Evolutionary conservation across 1,140 invertebrate species (phyloP), one percentile per base, ranked within the genome.

Genomic region (Heliothis virescens): DNA sequence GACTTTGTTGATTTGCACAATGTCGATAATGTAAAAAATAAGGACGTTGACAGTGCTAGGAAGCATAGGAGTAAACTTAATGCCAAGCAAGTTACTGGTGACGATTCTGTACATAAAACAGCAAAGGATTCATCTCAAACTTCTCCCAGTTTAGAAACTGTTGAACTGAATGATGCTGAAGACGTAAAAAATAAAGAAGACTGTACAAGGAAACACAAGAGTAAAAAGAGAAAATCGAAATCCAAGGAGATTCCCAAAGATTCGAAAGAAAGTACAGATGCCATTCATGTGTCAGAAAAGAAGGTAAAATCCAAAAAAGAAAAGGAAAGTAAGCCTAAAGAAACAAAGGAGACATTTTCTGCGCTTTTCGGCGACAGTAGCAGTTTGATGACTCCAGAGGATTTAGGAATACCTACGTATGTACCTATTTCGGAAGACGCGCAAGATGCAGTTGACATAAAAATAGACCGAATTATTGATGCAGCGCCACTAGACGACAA

Each of bases 361-460:
- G 93, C 93, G 29, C 82, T 94, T 15, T 94, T 94, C 86, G 92
- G 91, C 18, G 93, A 94, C 18, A 91, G 87, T 72, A 91, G 79
- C 69, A 94, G 93, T 84, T 86, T 94, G 73, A 93, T 94, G 79
- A 91, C 90, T 21, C 92, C 90, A 10, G 91, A 91, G 73, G 93
- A 94, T 84, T 88, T 94, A 79, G 91, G 90, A 29, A 79, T 94
- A 47, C 72, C 69, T 21, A 0, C 73, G 15, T 91, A 87, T 83
- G 47, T 82, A 65, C 85, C 88, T 0, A 86, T 90, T 12, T 89
- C 86, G 83, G 91, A 92, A 76, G 89, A 94, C 47, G 91, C 91
- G 3, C 88, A 91, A 83, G 91, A 91, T 80, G 91, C 88, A 21
- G 81, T 90, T 47, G 88, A 91, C 79, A 21, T 83, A 9, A 80